A percentile compares a stretch with the other conserved stretches of the same genome.
Conservation (phyloP, 2,113 vertebrate species). For the Empidonax traillii region DNA sequence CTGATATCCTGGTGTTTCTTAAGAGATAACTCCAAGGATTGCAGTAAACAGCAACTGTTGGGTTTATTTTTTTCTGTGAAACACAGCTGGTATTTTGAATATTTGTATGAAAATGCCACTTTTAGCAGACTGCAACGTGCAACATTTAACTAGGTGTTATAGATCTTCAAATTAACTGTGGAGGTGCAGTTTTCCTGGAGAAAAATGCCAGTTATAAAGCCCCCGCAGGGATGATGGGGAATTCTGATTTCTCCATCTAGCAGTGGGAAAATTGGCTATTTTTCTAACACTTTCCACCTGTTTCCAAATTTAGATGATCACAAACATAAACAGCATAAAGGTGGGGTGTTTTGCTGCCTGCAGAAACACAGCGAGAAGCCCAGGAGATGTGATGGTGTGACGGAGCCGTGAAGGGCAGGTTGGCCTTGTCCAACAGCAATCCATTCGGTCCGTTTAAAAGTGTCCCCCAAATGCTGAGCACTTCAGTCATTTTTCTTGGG, state of each 20-base stretch:
- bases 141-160: background rate
- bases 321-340: background rate
- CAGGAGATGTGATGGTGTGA: background rate
- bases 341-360: background rate
- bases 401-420: background rate
- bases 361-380: background rate
- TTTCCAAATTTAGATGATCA: background rate
- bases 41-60: background rate
- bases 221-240: background rate
- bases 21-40: background rate
- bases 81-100: background rate
- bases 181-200: background rate
- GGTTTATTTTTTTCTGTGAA: conserved; percentile 2
- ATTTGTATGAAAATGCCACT: background rate
- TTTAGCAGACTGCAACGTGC: background rate
- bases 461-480: background rate
- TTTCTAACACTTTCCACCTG: background rate
- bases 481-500: background rate
- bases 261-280: background rate
- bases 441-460: background rate
- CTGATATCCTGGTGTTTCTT: background rate
- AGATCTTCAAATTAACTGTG: background rate
- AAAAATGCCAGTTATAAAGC: background rate
- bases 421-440: background rate
- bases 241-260: background rate